Percentiles rank a stretch among this genome's conserved stretches.
Conservation (phyloP, 1,140 invertebrate species). For the Euglossa dilemma region DNA sequence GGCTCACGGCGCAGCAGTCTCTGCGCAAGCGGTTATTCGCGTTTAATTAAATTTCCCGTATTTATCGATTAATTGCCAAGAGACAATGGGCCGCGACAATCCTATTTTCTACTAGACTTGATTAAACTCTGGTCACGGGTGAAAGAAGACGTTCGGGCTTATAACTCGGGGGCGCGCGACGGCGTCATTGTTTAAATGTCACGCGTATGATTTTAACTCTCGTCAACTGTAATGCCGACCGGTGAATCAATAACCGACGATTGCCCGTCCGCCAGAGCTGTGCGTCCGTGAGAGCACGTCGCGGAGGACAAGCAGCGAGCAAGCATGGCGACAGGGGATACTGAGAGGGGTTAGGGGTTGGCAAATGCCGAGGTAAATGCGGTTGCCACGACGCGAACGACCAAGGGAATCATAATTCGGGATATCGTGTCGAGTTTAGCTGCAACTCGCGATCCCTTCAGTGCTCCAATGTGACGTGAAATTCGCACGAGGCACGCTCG, state of each 20-base stretch:
- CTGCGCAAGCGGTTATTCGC: background rate
- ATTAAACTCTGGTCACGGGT: constrained; percentile 17
- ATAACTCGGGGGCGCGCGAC: background rate
- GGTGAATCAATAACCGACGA: constrained; percentile 49
- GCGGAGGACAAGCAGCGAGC: background rate
- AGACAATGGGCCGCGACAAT: constrained; percentile 27
- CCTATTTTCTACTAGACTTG: constrained; percentile 38
- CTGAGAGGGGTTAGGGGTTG: background rate
- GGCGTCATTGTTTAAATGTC: constrained; percentile 27
- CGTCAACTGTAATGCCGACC: constrained; percentile 21
- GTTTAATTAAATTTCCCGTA: constrained; percentile 35
- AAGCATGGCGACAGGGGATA: background rate
- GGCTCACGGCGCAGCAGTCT: background rate
- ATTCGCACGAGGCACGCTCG: background rate
- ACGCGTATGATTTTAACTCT: constrained; percentile 29
- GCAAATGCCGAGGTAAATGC: constrained; percentile 4
- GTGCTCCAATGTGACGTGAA: constrained; percentile 13
- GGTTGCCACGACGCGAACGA: background rate
- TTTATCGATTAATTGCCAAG: constrained; percentile 41
- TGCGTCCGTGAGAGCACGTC: background rate
- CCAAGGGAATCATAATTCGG: constrained; percentile 38
- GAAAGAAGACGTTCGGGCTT: constrained; percentile 24
- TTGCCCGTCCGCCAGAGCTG: background rate
- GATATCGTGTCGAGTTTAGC: constrained; percentile 1
- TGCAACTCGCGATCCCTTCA: background rate